Base-by-base conservation (phyloP, 2,797 vertebrate genomes). In the Spondyliosoma cantharus region DNA sequence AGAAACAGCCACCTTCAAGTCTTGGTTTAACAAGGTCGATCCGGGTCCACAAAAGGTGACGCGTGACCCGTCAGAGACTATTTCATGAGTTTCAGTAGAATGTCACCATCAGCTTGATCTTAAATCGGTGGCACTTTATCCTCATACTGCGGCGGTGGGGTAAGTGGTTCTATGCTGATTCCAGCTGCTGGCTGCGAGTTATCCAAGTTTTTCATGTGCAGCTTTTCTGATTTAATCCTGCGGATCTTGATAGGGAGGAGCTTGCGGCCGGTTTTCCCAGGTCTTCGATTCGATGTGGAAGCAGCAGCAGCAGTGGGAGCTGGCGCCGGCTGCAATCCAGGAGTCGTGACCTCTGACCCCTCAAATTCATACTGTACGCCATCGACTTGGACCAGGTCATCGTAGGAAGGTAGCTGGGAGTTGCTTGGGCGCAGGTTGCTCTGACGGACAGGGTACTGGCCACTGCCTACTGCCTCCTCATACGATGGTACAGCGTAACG, bases 171-270 rank as follows among this genome's bases (percentile, higher is more conserved):
- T 24, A 99, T 95, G 0, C 95, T 96, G 19, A 95, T 71, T 0
- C 93, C 95, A 0, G 74, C 32, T 0, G 88, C 57, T n/a, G 89
- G 84, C 24, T 92, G 95, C 25, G 94, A 84, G 61, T 93, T 94
- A 0, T 92, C 78, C 7, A 93, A 66, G 59, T 93, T 96, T 86
- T 97, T 98, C 78, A 96, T 91, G 86, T 95, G 96, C 43, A 97
- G 89, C 88, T 98, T 98, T 82, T 99, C 98, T 0, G 97, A 99
- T 86, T 97, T 97, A 85, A 98, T 98, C 87, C 97, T 95, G 12
- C 97, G 95, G 12, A 98, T 94, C 89, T 96, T 97, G 52, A 98
- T 94, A 0, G 97, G 96, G 43, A 96, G 96, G 57, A 98, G 95
- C 78, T 90, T 96, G 76, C 93, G 95, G 80, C 84, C 93, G 3